These are phyloP conservation scores for Myrmophylax atrothorax DNA, from an alignment of 2,113 vertebrate species.

Conservation along the genomic window DNA sequence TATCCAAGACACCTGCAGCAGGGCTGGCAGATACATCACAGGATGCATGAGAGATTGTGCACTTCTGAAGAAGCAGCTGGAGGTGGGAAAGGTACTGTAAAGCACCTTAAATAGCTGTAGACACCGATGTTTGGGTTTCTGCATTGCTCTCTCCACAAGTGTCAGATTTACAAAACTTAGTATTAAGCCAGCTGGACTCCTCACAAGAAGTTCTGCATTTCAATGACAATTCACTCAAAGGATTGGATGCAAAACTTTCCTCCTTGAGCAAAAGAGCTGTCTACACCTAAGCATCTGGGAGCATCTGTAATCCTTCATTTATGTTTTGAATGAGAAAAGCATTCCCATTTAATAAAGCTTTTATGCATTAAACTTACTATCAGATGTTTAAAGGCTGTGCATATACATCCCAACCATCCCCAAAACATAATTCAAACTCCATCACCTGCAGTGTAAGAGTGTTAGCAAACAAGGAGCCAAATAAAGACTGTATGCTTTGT, in stretches of 20 bases:
- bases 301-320: not conserved
- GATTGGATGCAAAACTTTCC: not conserved
- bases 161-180: not conserved
- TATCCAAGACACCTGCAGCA: slow-evolving; percentile 1
- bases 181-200: not conserved
- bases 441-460: not conserved
- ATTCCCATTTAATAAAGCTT: not conserved
- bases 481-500: not conserved
- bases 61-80: slow-evolving; percentile 51
- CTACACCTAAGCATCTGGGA: not conserved
- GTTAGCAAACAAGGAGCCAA: not conserved
- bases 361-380: not conserved
- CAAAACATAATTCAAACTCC: not conserved
- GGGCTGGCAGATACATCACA: not conserved
- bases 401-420: not conserved
- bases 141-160: not conserved
- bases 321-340: not conserved
- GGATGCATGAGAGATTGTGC: not conserved
- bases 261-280: not conserved
- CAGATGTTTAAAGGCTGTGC: not conserved
- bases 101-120: not conserved
- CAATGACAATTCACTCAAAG: not conserved
- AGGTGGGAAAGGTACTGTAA: not conserved
- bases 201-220: not conserved
- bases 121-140: not conserved